Evolutionary conservation across 2,888 invertebrate species (phyloP).

Genomic region (Euphydryas editha): DNA sequence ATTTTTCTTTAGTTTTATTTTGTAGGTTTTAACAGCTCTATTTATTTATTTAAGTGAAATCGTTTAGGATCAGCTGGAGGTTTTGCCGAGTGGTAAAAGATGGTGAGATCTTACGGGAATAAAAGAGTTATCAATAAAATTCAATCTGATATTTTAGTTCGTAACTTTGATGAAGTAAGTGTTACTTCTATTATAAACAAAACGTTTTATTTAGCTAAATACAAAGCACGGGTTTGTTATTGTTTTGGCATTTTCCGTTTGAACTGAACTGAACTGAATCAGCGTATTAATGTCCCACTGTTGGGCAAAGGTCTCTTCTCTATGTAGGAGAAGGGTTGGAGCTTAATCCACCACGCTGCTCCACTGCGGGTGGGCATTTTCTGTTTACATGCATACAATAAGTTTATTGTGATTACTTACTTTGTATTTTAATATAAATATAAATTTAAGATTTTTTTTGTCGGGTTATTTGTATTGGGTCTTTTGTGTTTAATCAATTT

Average conservation of each 20-base stretch:
- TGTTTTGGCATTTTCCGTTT: neutral
- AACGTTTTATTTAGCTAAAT: neutral
- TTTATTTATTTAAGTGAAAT: constrained; percentile 57
- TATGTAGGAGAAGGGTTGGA: too few relatives aligned
- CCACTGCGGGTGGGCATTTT: too few relatives aligned
- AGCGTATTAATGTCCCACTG: too few relatives aligned
- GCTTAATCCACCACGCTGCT: too few relatives aligned
- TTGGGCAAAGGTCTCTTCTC: too few relatives aligned
- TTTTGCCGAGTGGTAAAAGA: constrained; percentile 71
- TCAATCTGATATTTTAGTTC: constrained; percentile 50
- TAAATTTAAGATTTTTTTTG: too few relatives aligned
- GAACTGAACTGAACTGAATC: neutral
- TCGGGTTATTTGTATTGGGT: too few relatives aligned
- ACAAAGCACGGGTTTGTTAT: neutral
- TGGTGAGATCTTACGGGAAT: constrained; percentile 68
- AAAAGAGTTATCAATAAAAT: constrained; percentile 79
- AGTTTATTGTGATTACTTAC: too few relatives aligned
- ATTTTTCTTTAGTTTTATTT: constrained; percentile 54
- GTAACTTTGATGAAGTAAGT: constrained; percentile 30
- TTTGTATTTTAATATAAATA: too few relatives aligned
- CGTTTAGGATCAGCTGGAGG: constrained; percentile 71
- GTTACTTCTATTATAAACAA: constrained; percentile 24
- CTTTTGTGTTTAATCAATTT: too few relatives aligned
- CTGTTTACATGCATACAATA: too few relatives aligned
- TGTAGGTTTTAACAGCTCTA: constrained; percentile 63